A percentile compares a stretch with the other conserved stretches of the same genome.
Evolutionary conservation across 23 tunicate genomes (phyloP).

Genomic region (Trididemnum nubilum): DNA sequence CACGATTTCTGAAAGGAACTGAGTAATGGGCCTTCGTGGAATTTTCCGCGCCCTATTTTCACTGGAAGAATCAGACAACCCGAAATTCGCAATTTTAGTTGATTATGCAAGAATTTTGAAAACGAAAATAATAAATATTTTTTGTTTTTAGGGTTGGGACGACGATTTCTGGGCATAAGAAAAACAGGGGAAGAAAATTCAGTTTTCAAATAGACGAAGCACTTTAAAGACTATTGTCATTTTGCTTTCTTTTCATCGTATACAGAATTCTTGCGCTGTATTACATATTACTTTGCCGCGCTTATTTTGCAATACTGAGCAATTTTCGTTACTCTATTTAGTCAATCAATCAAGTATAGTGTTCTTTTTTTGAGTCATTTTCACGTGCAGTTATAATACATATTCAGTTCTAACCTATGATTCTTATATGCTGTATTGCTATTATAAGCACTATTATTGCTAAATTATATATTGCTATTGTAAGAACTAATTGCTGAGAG

Average conservation of each 20-base stretch:
- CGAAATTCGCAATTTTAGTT: no score
- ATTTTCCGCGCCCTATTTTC: no score
- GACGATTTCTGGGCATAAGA: slow-evolving; percentile 45
- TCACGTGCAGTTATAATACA: not conserved
- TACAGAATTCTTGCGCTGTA: not conserved
- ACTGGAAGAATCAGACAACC: no score
- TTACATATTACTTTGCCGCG: not conserved
- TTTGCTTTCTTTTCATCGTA: not conserved
- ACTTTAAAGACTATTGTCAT: not conserved
- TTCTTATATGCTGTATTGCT: no score
- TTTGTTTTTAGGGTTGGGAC: slow-evolving; percentile 51
- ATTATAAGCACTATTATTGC: no score
- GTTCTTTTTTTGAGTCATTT: not conserved
- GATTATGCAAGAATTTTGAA: not conserved
- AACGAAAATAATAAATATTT: not conserved
- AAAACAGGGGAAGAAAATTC: not conserved
- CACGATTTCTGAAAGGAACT: no score
- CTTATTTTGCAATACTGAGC: no score
- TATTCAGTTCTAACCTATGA: not conserved
- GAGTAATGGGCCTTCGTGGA: no score
- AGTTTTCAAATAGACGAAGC: not conserved
- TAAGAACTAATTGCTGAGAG: no score
- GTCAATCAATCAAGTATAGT: no score
- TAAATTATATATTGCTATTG: no score
- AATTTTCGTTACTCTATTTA: no score